phyloP scores from a whole-genome alignment of 2,797 vertebrate genomes.

The Halcyon smyrnensis region DNA sequence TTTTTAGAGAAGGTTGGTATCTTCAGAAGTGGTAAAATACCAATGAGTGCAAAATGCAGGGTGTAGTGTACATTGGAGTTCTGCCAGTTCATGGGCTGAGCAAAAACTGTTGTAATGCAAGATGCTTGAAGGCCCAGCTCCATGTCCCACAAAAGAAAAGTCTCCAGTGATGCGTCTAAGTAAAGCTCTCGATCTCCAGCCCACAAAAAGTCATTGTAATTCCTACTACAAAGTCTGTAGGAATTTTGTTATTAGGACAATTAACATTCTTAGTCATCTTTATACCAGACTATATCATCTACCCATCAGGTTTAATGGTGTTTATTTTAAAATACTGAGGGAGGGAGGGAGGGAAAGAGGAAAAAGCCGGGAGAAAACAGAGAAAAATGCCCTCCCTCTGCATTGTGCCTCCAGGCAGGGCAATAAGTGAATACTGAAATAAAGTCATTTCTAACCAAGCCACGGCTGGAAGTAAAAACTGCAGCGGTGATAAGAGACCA shows the following conservation, averaged over 20 bases:
- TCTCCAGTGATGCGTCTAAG: background rate
- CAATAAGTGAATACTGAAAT: conserved; percentile 54
- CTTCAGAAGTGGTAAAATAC: conserved; percentile 58
- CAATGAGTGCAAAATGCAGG: background rate
- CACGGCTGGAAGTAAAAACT: background rate
- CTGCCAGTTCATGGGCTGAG: background rate
- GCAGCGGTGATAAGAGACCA: background rate
- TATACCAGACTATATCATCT: background rate
- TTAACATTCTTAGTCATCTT: background rate
- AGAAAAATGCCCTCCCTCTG: background rate
- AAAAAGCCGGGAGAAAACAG: background rate
- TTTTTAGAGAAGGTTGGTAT: conserved; percentile 17
- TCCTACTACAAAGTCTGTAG: background rate
- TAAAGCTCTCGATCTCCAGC: background rate
- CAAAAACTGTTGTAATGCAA: background rate
- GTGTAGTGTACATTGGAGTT: background rate
- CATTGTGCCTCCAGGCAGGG: conserved; percentile 10
- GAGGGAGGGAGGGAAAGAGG: background rate
- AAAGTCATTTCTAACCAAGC: conserved; percentile 53
- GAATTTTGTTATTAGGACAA: background rate
- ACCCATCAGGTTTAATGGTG: background rate
- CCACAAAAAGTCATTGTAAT: background rate
- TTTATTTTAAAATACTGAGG: background rate
- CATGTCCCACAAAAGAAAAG: background rate
- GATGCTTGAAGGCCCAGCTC: background rate